Base-by-base conservation (phyloP, 2,113 vertebrate genomes). In the Xenopus borealis region DNA sequence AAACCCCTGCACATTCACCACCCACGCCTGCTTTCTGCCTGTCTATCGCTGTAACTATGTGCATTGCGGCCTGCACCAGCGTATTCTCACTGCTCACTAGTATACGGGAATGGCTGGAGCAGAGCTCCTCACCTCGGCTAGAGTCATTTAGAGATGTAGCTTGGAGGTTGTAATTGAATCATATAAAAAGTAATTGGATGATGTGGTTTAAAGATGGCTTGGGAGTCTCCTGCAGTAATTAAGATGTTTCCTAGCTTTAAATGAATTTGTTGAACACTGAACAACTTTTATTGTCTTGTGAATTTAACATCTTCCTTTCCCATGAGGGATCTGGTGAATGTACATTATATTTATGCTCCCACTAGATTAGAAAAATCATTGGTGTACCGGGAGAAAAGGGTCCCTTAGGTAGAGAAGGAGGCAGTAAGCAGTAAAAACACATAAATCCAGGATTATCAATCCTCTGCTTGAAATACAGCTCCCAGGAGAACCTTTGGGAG, bases 21-120 rank as follows among this genome's bases (percentile, higher is more conserved):
- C 72, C 72, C 59, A 75, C 72, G 13, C 72, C 12, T 33, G 55
- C 57, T 66, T 63, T 68, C 65, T 75, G 58, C 12, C 17, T 68
- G 20, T 47, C n/a, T 52, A n/a, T 62, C 20, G 44, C 23, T 30
- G 65, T 75, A 55, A 75, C 72, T 16, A 62, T 75, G 66, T 68
- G 44, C 65, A 75, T 50, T 52, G 72, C 66, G 45, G 23, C 62
- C 16, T 16, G 16, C 16, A 12, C 53, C 16, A 16, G 1, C 18
- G 16, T 13, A 9, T 4, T 55, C 14, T n/a, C 1, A 17, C 10
- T 12, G 47, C n/a, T 16, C 7, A 16, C 23, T 19, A 17, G 46
- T 55, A 7, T 44, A 30, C 53, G 52, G 19, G 40, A 18, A 66
- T 30, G 20, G 30, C 17, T 30, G 46, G 62, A 66, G 46, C 63